Evolutionary conservation across 2,888 invertebrate genomes (phyloP), one percentile per base, ranked within the genome.

Genomic region (Myopa tessellatipennis): DNA sequence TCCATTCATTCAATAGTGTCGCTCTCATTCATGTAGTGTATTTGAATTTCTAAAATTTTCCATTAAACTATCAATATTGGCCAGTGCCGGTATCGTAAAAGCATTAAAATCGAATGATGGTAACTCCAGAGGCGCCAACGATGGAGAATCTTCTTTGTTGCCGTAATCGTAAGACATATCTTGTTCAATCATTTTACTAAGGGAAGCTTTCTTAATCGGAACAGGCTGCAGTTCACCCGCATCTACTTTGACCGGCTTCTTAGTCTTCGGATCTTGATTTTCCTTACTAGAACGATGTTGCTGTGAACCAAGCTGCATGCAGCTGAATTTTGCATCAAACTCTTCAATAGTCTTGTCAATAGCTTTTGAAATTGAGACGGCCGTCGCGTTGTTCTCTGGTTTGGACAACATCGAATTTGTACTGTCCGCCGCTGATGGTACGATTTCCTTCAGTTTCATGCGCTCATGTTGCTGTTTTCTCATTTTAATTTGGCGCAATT

Each of bases 321-420:
- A 84, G 0, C 83, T 84, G 8, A 84, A 86, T 76, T 86, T 88
- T 16, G 86, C 85, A 77, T 88, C 87, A 58, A 87, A 88, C 34
- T 87, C 88, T 72, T 87, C 85, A 12, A 88, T 85, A 4, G 87
- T 86, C 70, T 86, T 87, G 72, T 87, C 85, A n/a, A 88, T 88
- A 1, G 89, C 87, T 73, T 87, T 86, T n/a, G 87, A 83, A 58
- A 86, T 83, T 5, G 85, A 86, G 60, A 86, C 85, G 0, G 85
- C 84, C 4, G 86, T 86, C 2, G 78, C 80, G 40, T 82, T 82
- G 4, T 79, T 82, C 12, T 85, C 84, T 2, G 82, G 82, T 55
- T 34, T 78, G 52, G n/a, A 38, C 34, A 67, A 52, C 7, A 67
- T 50, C 4, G 77, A 70, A 36, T 75, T 80, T 14, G 76, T 76